Base-by-base conservation (phyloP, 2,888 invertebrate genomes). In the Rhagium mordax region DNA sequence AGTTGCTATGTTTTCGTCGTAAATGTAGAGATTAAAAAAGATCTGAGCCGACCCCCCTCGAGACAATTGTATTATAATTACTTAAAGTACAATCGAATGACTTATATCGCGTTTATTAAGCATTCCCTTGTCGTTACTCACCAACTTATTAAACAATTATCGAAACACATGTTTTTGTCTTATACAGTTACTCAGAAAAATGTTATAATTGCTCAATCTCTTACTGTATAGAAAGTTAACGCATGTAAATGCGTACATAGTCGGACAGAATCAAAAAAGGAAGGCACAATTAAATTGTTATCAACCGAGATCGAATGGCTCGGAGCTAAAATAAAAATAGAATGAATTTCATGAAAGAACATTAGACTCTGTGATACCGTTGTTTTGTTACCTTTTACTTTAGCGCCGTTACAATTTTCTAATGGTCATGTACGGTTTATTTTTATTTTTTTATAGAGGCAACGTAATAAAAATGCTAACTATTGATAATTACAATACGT, bases 201-300 rank as follows among this genome's bases (percentile, higher is more conserved):
- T 18, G 18, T 13, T 20, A 48, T 41, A 61, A 61, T 61, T 61
- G 47, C 61, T 61, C 21, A 61, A 61, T 61, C 10, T 10, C 61
- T 61, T 15, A 18, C 61, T 21, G n/a, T n/a, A 41, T 61, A 61
- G 61, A 61, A 61, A 61, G 61, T 61, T 20, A 41, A 61, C 61
- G 61, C 61, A 61, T 61, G 61, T 61, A 61, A 61, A 61, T 61
- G 61, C 61, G 61, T 61, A 61, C 47, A 21, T n/a, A 61, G 13
- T 27, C 47, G 4, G 20, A 61, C 21, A 1, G 20, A 61, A 21
- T 61, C 61, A 41, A 61, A 61, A 57, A 57, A 67, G 57, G 67
- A 67, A 67, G 67, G 57, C 27, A 67, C 57, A 67, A 57, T 67
- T 67, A 57, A 67, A 67, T 47, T 55, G 67, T 67, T 67, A 67